Percentiles rank a stretch among this genome's conserved stretches.
Evolutionary conservation across 2,888 invertebrate species (phyloP).

Genomic region (Agrilus cyanescens): DNA sequence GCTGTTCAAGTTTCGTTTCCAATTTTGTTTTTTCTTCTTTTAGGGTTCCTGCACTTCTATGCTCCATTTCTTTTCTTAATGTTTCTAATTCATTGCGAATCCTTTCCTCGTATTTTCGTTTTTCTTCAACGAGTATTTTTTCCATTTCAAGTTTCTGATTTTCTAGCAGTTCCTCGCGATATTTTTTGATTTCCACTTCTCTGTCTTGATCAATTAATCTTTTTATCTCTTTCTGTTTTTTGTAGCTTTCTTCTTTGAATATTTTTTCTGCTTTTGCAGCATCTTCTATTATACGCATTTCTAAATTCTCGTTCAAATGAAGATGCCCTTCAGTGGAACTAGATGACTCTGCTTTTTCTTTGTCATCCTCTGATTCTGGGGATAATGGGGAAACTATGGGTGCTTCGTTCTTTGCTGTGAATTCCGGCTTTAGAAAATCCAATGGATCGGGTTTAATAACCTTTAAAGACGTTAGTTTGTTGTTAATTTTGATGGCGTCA

Average conservation of each 20-base stretch:
- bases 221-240: slow-evolving; percentile 42
- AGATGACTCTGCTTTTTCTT: too few relatives aligned
- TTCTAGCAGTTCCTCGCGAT: slow-evolving; percentile 30
- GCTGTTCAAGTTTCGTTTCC: slow-evolving; percentile 38
- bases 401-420: slow-evolving; percentile 38
- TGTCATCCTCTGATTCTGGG: slow-evolving; percentile 15
- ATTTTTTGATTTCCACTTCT: slow-evolving; percentile 31
- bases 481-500: not conserved
- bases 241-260: slow-evolving; percentile 32
- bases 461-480: slow-evolving; percentile 27
- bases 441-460: slow-evolving; percentile 45
- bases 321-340: too few relatives aligned
- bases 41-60: slow-evolving; percentile 29
- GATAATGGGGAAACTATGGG: too few relatives aligned
- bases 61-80: slow-evolving; percentile 41
- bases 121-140: slow-evolving; percentile 36
- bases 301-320: too few relatives aligned
- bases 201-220: slow-evolving; percentile 43
- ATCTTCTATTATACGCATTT: slow-evolving; percentile 6
- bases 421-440: slow-evolving; percentile 46
- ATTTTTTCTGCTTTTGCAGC: slow-evolving; percentile 21
- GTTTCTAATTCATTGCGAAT: slow-evolving; percentile 36
- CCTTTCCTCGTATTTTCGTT: slow-evolving; percentile 26
- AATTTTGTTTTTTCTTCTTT: slow-evolving; percentile 30
- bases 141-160: slow-evolving; percentile 39